A percentile compares a stretch with the other conserved stretches of the same genome.
phyloP scores from a whole-genome alignment of 2,888 invertebrate genomes.

The Trimorus sp. region DNA sequence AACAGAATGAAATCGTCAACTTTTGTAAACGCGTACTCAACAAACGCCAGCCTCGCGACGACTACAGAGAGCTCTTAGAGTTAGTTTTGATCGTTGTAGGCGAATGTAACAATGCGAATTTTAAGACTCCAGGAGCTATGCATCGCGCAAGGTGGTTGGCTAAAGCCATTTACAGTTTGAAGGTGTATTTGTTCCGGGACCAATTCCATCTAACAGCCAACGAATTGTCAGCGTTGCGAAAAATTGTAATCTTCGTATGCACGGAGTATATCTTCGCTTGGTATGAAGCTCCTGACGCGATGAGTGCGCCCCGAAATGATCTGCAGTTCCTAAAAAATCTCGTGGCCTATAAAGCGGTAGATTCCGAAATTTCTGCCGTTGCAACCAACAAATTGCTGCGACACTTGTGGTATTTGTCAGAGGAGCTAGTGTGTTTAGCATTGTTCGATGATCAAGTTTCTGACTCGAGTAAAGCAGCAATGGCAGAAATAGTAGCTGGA shows the following conservation, averaged over 20 bases:
- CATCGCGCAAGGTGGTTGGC: constrained; percentile 72
- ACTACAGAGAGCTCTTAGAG: constrained; percentile 69
- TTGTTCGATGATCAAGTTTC: too few relatives aligned
- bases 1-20: background rate
- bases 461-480: too few relatives aligned
- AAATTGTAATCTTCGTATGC: constrained; percentile 61
- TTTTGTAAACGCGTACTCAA: background rate
- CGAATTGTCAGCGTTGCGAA: constrained; percentile 56
- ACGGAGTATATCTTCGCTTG: constrained; percentile 58
- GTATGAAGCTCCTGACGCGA: constrained; percentile 40
- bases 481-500: too few relatives aligned
- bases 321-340: constrained; percentile 30
- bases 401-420: too few relatives aligned
- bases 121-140: constrained; percentile 66
- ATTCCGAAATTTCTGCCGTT: too few relatives aligned
- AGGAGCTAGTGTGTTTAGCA: too few relatives aligned
- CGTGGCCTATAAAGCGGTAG: too few relatives aligned
- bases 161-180: constrained; percentile 69
- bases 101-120: constrained; percentile 16
- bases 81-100: constrained; percentile 66
- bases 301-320: constrained; percentile 54
- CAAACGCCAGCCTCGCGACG: constrained; percentile 55
- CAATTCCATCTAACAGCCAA: constrained; percentile 59
- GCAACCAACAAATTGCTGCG: too few relatives aligned
- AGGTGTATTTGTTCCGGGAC: constrained; percentile 68